These are phyloP conservation scores for Cephus sareptanus DNA, from an alignment of 2,888 invertebrate species.

Conservation along the genomic window DNA sequence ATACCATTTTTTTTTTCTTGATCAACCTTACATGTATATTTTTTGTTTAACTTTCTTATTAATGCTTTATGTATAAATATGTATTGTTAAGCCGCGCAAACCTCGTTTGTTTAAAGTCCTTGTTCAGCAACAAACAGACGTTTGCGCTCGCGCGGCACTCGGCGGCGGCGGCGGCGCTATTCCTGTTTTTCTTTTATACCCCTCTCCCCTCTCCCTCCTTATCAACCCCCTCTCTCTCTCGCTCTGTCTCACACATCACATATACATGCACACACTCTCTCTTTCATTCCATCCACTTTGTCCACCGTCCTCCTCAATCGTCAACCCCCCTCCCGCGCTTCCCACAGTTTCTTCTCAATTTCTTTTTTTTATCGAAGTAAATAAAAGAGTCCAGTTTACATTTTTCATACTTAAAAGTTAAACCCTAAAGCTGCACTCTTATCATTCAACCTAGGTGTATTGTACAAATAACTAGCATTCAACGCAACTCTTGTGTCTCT, in stretches of 20 bases:
- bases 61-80: constrained; percentile 65
- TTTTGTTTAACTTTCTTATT: constrained; percentile 60
- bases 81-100: constrained; percentile 63
- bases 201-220: constrained; percentile 22
- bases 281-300: constrained; percentile 32
- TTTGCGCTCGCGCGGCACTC: constrained; percentile 45
- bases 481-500: constrained; percentile 51
- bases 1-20: constrained; percentile 55
- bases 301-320: not conserved
- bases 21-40: constrained; percentile 64
- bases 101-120: constrained; percentile 59
- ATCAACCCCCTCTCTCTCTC: constrained; percentile 12
- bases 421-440: constrained; percentile 65
- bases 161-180: constrained; percentile 27
- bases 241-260: constrained; percentile 4
- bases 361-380: constrained; percentile 38
- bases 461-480: constrained; percentile 66
- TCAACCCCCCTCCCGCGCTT: not conserved
- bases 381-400: constrained; percentile 57
- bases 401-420: constrained; percentile 58
- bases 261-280: constrained; percentile 8
- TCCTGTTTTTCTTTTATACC: constrained; percentile 26
- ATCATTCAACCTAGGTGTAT: constrained; percentile 64
- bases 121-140: constrained; percentile 58
- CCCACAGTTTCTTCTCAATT: not conserved